Evolutionary conservation across 2,797 vertebrate species (phyloP).

Genomic region (Enteromius viviparus): DNA sequence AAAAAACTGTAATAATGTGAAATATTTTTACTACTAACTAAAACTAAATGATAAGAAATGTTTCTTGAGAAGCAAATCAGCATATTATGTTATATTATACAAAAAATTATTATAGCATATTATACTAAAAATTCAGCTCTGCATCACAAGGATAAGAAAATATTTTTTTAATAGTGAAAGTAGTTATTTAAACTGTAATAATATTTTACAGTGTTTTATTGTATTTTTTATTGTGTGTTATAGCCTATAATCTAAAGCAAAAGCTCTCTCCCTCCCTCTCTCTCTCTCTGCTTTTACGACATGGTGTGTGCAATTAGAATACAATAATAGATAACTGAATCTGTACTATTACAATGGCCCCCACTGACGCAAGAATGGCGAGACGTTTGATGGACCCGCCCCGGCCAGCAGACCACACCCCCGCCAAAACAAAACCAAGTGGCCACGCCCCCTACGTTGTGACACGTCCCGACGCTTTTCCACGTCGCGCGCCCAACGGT

Average conservation of each 20-base stretch:
- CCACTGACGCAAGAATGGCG: conserved; percentile 44
- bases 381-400: conserved; percentile 16
- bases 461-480: conserved; percentile 69
- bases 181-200: too few relatives aligned
- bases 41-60: too few relatives aligned
- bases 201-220: too few relatives aligned
- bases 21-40: too few relatives aligned
- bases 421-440: accelerated
- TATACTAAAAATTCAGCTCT: too few relatives aligned
- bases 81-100: too few relatives aligned
- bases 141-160: too few relatives aligned
- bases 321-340: neutral
- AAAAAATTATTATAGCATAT: too few relatives aligned
- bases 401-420: neutral
- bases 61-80: too few relatives aligned
- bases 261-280: neutral
- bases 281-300: neutral
- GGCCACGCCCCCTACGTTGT: neutral
- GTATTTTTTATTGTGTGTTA: too few relatives aligned
- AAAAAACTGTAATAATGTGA: too few relatives aligned
- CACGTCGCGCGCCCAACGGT: conserved; percentile 69
- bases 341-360: neutral
- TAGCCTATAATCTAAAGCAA: neutral
- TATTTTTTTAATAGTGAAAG: too few relatives aligned
- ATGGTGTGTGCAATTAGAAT: neutral